Base-by-base conservation (phyloP, 2,888 invertebrate species). In the Synanthedon myopaeformis region DNA sequence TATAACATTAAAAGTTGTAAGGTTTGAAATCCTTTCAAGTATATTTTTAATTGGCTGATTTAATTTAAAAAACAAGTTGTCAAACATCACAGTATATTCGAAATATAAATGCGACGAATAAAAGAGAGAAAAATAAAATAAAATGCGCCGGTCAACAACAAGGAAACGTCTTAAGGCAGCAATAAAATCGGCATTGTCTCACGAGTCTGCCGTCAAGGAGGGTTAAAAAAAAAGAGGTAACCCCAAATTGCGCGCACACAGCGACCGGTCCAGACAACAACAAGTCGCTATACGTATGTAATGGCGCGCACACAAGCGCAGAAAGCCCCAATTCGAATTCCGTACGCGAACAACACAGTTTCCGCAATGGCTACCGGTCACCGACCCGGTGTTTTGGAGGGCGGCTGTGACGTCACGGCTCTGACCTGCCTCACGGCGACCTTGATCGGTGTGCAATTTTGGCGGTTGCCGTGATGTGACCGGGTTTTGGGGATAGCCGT, bases 261-360 rank as follows among this genome's bases (percentile, higher is more conserved):
- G 49, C 42, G 10, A 41, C 42, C 41, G 11, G 19, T 10, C 12
- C 56, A 52, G 54, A 57, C 49, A 55, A 56, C 56, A 57, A 57
- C 50, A 23, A 50, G 19, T 23, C 35, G 13, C 13, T 6, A 45
- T 12, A 45, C 45, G 35, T 8, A 35, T 10, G 35, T 8, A 45
- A 45, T 13, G 58, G 54, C 61, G 76, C 80, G 67, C 82, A 82
- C 80, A 83, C 81, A 69, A 55, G 55, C 58, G 68, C 66, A 66
- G 63, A 66, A 71, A 71, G 70, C 73, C 83, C 82, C 83, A 85
- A 86, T 85, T 86, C 78, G 79, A 79, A 87, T 85, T 85, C 86
- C 75, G 77, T 75, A 70, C 83, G 84, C 84, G 83, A 75, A 74
- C 79, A 82, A 65, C 80, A 78, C 83, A 81, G 82, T 85, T 84